These are phyloP conservation scores for Elysia crispata DNA, from an alignment of 2,888 invertebrate species.

Conservation along the genomic window DNA sequence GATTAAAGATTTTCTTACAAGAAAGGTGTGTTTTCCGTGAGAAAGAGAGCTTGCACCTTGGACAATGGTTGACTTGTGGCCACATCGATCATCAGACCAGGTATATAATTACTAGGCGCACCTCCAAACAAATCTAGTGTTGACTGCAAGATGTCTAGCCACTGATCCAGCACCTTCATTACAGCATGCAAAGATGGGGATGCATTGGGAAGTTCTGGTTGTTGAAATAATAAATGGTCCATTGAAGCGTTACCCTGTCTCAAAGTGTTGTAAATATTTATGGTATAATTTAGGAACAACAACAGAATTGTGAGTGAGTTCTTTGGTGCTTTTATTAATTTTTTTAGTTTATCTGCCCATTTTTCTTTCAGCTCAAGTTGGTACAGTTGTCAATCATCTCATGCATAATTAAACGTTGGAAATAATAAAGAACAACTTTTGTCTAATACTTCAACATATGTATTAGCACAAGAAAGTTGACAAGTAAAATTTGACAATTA, in stretches of 20 bases:
- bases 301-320: too few relatives aligned
- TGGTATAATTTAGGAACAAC: too few relatives aligned
- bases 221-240: neutral
- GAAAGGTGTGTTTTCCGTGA: constrained; percentile 97
- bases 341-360: too few relatives aligned
- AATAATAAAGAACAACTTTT: too few relatives aligned
- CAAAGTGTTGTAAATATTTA: too few relatives aligned
- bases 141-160: constrained; percentile 90
- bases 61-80: constrained; percentile 85
- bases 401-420: too few relatives aligned
- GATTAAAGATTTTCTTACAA: constrained; percentile 79
- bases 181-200: constrained; percentile 95
- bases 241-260: neutral
- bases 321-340: too few relatives aligned
- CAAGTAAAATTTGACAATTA: too few relatives aligned
- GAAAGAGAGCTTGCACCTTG: constrained; percentile 93
- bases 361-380: too few relatives aligned
- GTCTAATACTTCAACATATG: too few relatives aligned
- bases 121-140: constrained; percentile 85
- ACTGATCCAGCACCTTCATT: constrained; percentile 89
- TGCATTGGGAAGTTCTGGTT: constrained; percentile 91
- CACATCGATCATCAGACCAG: constrained; percentile 87
- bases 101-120: constrained; percentile 91
- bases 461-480: too few relatives aligned
- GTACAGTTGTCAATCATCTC: too few relatives aligned